phyloP scores from a whole-genome alignment of 1,140 invertebrate species.

The Chironomus tepperi region DNA sequence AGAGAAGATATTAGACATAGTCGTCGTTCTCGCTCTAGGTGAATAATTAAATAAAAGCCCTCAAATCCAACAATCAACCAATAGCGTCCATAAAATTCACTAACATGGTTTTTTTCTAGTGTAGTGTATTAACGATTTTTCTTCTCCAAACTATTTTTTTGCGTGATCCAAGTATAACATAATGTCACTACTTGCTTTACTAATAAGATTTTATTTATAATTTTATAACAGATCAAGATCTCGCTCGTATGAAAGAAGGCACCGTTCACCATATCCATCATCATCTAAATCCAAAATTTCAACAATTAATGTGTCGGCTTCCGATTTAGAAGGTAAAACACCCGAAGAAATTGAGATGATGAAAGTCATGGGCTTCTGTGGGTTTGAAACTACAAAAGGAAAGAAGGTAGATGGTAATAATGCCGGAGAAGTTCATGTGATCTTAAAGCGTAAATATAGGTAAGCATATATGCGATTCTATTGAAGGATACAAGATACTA shows the following conservation, averaged over 20 bases:
- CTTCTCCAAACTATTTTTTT: background rate
- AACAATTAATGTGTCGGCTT: constrained; percentile 34
- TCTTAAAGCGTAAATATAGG: constrained; percentile 91
- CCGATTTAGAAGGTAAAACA: constrained; percentile 64
- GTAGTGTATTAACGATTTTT: constrained; percentile 1
- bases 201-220: background rate
- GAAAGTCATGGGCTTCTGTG: constrained; percentile 92
- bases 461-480: too few species aligned
- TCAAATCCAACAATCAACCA: background rate
- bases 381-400: constrained; percentile 90
- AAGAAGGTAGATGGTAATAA: constrained; percentile 93
- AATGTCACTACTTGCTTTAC: background rate
- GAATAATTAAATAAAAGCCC: background rate
- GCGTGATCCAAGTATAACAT: background rate
- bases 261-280: constrained; percentile 3
- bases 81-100: background rate
- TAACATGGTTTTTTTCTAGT: background rate
- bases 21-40: background rate
- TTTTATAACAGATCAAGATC: background rate
- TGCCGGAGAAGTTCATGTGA: constrained; percentile 84
- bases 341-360: constrained; percentile 95
- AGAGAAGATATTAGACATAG: background rate
- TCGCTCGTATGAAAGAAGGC: constrained; percentile 1
- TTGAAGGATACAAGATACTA: too few species aligned
- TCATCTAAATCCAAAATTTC: constrained; percentile 22